Conservation (phyloP, 1,140 invertebrate genomes). For the Caenorhabditis brenneri region DNA sequence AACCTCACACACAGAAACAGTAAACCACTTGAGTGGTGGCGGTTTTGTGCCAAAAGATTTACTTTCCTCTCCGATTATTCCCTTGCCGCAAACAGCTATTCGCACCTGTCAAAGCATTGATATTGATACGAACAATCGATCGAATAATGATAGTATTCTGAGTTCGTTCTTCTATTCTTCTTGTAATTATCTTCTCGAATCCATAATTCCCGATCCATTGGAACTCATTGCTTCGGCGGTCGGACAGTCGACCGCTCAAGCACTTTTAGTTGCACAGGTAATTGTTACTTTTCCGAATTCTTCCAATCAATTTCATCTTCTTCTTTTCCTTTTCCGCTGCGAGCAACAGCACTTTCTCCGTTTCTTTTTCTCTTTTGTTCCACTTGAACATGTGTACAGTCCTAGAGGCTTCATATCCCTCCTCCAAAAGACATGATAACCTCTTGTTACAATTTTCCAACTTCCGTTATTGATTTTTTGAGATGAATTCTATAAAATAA, state of each 20-base stretch:
- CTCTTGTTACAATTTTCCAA: neutral
- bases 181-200: neutral
- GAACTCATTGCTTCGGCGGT: neutral
- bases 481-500: too few relatives aligned
- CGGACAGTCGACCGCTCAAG: constrained; percentile 28
- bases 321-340: neutral
- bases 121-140: constrained; percentile 13
- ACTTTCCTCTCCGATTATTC: constrained; percentile 22
- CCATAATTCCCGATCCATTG: constrained; percentile 4
- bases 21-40: constrained; percentile 12
- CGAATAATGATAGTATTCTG: neutral
- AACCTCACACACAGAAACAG: neutral
- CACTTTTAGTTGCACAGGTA: constrained; percentile 20
- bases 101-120: constrained; percentile 40
- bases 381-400: constrained; percentile 41
- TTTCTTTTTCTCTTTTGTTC: neutral
- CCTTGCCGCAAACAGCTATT: constrained; percentile 26
- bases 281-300: constrained; percentile 15
- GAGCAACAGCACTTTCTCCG: neutral
- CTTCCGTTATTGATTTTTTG: constrained; percentile 22
- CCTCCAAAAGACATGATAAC: constrained; percentile 37
- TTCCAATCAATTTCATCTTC: constrained; percentile 9
- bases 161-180: neutral
- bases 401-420: constrained; percentile 22
- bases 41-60: constrained; percentile 20